Evolutionary conservation across 1,140 invertebrate genomes (phyloP), one percentile per base, ranked within the genome.

Genomic region (Melipona quadrifasciata): DNA sequence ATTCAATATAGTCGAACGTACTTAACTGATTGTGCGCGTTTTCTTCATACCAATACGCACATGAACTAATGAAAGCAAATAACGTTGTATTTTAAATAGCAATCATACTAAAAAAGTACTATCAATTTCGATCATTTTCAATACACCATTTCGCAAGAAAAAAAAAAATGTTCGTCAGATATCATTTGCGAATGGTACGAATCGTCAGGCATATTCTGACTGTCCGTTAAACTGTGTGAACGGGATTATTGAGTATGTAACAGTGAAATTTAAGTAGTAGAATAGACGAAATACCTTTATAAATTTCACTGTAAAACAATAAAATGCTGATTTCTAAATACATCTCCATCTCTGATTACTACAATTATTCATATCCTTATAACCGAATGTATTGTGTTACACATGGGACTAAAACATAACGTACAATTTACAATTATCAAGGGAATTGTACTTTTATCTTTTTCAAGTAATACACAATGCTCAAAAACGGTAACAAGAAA

Each of bases 271-370:
- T 84, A 89, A 82, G 67, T 87, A 89, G 82, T 85, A 86, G 85
- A 81, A 80, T 84, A 83, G 87, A 72, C 16, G 55, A 80, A 81
- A 79, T 80, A 84, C 90, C 75, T 91, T 92, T 93, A 88, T 93
- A 92, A 92, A 92, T 92, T 92, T 92, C 91, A 93, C 89, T 92
- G 89, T 91, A 90, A 87, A 92, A 90, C 89, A 93, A 92, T 92
- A 93, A 93, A 83, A 92, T 68, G 88, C 86, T 80, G 80, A 90
- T 93, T 93, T 93, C 90, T 93, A 92, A 93, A 89, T 91, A 87
- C 10, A 88, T 61, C 58, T 39, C 21, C 16, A 77, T 5, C 19
- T 53, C 16, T 4, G 17, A 17, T 73, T 72, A 61, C 2, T 80
- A 80, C 34, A 17, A 19, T 55, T 53, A 51, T 4, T 34, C 34